Base-by-base conservation (phyloP, 2,888 invertebrate species). In the Frankliniella fusca region DNA sequence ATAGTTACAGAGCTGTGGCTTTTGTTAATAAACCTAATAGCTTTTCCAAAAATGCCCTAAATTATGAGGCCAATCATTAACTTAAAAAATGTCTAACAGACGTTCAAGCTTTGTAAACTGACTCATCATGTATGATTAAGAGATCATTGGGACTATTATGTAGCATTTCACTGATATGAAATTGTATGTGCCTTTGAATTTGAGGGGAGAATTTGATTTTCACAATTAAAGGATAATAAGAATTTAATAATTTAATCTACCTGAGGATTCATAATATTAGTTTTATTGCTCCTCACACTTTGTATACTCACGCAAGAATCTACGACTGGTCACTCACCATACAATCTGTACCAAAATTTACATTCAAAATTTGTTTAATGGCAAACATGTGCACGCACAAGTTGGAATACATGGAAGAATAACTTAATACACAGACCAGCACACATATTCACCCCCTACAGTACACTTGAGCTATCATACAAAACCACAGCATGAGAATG, bases 101-200 rank as follows among this genome's bases (percentile, higher is more conserved):
- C 0, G 61, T 15, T 61, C 61, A 61, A 61, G 61, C 15, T n/a
- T 18, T 15, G 8, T 1, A 61, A 38, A 38, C 38, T 38, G 3
- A 38, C n/a, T 61, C 3, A 54, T 10, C 54, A 61, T 11, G 38
- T 20, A 54, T 11, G 20, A 54, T 20, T 54, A 54, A 11, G 70
- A 76, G 70, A 76, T 76, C 70, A 76, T 76, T 27, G 27, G 70
- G 70, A 76, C 61, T 15, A 61, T 61, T n/a, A 54, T 61, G 61
- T 61, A 61, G 20, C 38, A 38, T 38, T 38, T 38, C 61, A 61
- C 61, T 76, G 27, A 76, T 76, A 76, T 76, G 70, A 76, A 76
- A 27, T 76, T 27, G 9, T 11, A 76, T 27, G 10, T 12, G 10
- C 70, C 20, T 54, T 20, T 11, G 15, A 1, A 12, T 54, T 20